phyloP scores from a whole-genome alignment of 1,140 invertebrate genomes.

The Matsumurasca onukii region DNA sequence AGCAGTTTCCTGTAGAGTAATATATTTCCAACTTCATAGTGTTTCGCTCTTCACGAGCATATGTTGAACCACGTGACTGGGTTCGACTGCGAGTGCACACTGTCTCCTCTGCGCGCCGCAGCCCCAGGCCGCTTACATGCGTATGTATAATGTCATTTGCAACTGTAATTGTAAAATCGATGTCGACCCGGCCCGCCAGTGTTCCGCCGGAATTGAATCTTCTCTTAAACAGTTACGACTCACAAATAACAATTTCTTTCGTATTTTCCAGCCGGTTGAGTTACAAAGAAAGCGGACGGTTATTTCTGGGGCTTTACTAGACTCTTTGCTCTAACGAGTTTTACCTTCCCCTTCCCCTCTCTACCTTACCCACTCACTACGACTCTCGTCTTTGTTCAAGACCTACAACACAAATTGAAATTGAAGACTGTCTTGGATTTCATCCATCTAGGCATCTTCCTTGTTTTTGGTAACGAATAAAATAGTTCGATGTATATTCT shows the following conservation, averaged over 20 bases:
- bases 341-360: slow-evolving; percentile 1
- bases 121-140: slow-evolving; percentile 5
- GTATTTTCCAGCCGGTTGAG: slow-evolving; percentile 24
- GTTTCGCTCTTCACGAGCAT: too few species aligned
- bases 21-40: too few species aligned
- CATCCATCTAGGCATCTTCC: too few species aligned
- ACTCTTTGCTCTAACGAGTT: slow-evolving; percentile 18
- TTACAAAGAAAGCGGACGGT: slow-evolving; percentile 15
- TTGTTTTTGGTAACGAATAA: too few species aligned
- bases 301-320: slow-evolving; percentile 16
- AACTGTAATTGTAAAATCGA: slow-evolving; percentile 23
- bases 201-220: slow-evolving; percentile 15
- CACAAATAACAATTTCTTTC: slow-evolving; percentile 25
- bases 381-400: slow-evolving; percentile 4
- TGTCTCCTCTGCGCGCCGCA: too few species aligned
- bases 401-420: slow-evolving; percentile 8
- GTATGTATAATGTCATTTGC: slow-evolving; percentile 26
- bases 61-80: too few species aligned
- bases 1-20: too few species aligned
- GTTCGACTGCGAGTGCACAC: too few species aligned
- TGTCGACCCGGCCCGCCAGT: neutral
- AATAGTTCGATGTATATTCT: too few species aligned
- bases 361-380: neutral
- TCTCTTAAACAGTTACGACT: slow-evolving; percentile 20
- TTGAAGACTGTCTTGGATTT: slow-evolving; percentile 11